These are phyloP conservation scores for Cossypha caffra DNA, from an alignment of 2,797 vertebrate species.

Conservation along the genomic window DNA sequence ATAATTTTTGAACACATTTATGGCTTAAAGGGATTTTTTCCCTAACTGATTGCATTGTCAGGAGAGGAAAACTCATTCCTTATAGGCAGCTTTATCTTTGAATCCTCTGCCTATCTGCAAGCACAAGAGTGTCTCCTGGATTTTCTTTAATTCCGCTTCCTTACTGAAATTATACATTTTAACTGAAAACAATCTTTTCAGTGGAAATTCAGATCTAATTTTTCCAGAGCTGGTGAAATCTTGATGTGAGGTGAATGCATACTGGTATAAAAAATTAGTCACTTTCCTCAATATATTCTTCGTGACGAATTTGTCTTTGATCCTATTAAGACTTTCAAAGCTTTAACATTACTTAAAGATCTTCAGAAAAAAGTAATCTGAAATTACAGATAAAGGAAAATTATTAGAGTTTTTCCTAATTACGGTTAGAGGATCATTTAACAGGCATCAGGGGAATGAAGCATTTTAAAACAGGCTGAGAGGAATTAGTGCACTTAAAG, in stretches of 20 bases:
- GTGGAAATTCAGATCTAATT: background rate
- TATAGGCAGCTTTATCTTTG: background rate
- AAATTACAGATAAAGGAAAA: background rate
- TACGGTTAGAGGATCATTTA: background rate
- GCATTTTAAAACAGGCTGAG: background rate
- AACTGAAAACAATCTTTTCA: background rate
- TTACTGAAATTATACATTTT: background rate
- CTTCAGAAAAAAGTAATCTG: background rate
- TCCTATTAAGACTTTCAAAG: background rate
- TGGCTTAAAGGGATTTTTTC: rapidly evolving
- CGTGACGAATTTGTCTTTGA: background rate
- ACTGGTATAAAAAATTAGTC: background rate
- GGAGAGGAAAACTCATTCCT: background rate
- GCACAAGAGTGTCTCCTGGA: background rate
- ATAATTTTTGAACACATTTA: background rate
- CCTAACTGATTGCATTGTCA: background rate
- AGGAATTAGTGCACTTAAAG: background rate
- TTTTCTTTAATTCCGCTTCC: background rate
- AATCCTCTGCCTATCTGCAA: background rate
- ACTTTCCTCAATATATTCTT: background rate
- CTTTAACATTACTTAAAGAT: background rate
- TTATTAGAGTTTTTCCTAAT: background rate
- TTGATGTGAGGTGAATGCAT: background rate
- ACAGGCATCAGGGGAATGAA: background rate
- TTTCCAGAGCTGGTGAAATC: background rate